phyloP scores from a whole-genome alignment of 2,888 invertebrate species.

The Hirtodrosophila confusa region DNA sequence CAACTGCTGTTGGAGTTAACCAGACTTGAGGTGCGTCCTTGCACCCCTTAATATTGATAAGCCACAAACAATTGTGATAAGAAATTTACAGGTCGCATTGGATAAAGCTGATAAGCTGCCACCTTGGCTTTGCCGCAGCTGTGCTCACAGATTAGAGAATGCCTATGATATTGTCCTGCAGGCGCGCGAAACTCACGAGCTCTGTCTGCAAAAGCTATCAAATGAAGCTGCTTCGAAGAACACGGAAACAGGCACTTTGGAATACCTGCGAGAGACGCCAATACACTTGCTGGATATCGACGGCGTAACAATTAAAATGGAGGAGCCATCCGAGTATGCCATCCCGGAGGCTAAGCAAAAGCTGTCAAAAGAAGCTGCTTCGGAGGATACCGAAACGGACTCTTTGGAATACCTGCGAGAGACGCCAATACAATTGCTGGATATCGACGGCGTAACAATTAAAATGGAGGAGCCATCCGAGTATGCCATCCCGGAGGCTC shows the following conservation, averaged over 20 bases:
- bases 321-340: constrained; percentile 38
- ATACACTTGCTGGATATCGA: constrained; percentile 64
- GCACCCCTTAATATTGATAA: constrained; percentile 19
- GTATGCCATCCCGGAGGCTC: constrained; percentile 1
- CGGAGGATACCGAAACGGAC: constrained; percentile 15
- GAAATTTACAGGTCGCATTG: constrained; percentile 33
- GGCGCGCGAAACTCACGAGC: constrained; percentile 51
- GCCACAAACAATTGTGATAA: not conserved
- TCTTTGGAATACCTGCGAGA: constrained; percentile 53
- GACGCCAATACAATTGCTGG: constrained; percentile 56
- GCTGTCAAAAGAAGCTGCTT: not conserved
- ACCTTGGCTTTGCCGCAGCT: constrained; percentile 56
- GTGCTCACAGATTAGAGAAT: constrained; percentile 50
- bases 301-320: constrained; percentile 59
- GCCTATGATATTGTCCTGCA: constrained; percentile 60
- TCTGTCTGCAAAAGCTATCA: constrained; percentile 39
- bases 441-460: constrained; percentile 64
- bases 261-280: constrained; percentile 57
- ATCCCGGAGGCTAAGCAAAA: constrained; percentile 8
- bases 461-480: too few relatives aligned
- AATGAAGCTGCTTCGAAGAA: constrained; percentile 5
- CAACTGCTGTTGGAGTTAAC: constrained; percentile 57
- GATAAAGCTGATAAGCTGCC: constrained; percentile 49
- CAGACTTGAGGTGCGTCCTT: constrained; percentile 50
- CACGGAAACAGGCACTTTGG: constrained; percentile 21